phyloP scores from a whole-genome alignment of 2,888 invertebrate species.

The Petrophora chlorosata region DNA sequence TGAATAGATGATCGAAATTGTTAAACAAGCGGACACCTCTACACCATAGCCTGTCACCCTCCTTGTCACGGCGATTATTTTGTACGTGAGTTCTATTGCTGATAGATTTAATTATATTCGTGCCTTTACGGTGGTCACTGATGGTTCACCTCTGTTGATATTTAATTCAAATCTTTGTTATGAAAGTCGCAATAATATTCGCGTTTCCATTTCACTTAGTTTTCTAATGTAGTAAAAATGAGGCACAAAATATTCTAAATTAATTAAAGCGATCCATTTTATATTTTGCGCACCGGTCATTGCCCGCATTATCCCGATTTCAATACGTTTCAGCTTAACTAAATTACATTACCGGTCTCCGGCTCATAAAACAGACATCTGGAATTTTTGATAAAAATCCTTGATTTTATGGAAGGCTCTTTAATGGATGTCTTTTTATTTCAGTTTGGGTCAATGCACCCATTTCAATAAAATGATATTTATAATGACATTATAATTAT shows the following conservation, averaged over 20 bases:
- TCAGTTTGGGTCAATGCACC: slow-evolving; percentile 26
- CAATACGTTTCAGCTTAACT: slow-evolving; percentile 8
- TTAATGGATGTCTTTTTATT: slow-evolving; percentile 21
- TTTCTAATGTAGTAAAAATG: too few relatives aligned
- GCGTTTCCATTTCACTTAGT: too few relatives aligned
- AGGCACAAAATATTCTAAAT: not conserved
- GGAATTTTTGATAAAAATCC: slow-evolving; percentile 23
- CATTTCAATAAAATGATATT: slow-evolving; percentile 16
- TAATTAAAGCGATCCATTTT: slow-evolving; percentile 1
- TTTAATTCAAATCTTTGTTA: too few relatives aligned
- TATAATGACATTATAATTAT: not conserved
- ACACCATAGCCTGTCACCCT: slow-evolving; percentile 17
- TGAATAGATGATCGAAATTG: slow-evolving; percentile 24
- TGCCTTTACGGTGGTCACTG: not conserved
- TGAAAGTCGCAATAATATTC: too few relatives aligned
- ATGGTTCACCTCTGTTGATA: too few relatives aligned
- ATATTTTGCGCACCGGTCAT: slow-evolving; percentile 6
- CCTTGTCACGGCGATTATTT: slow-evolving; percentile 7
- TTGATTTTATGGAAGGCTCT: slow-evolving; percentile 23
- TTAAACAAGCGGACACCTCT: slow-evolving; percentile 15
- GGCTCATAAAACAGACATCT: slow-evolving; percentile 29
- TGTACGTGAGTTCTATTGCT: not conserved
- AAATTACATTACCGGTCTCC: slow-evolving; percentile 10
- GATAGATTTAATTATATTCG: not conserved
- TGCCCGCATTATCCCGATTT: slow-evolving; percentile 14